These are phyloP conservation scores for Alfaro cultratus DNA, from an alignment of 2,797 vertebrate species.

Conservation along the genomic window DNA sequence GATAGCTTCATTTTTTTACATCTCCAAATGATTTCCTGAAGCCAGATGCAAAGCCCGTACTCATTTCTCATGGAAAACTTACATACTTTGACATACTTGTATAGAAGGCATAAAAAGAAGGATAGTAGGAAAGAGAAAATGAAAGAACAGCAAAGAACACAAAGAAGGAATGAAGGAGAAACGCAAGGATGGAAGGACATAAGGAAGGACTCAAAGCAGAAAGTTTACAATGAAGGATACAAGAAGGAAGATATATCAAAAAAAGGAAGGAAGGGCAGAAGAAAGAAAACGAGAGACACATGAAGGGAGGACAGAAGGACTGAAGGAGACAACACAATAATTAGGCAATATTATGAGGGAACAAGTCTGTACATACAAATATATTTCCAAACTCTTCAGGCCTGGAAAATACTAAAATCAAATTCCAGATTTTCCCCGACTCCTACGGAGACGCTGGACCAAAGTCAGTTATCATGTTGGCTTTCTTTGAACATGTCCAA, in stretches of 20 bases:
- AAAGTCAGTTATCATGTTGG: background rate
- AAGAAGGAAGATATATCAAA: background rate
- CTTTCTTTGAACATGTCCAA: background rate
- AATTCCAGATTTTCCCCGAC: background rate
- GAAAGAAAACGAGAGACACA: background rate
- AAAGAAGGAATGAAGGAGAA: background rate
- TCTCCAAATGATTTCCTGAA: constrained; percentile 33
- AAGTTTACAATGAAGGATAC: background rate
- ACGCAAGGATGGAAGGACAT: background rate
- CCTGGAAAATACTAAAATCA: background rate
- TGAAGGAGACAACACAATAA: background rate
- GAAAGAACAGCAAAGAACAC: background rate
- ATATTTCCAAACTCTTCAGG: background rate
- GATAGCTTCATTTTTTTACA: constrained; percentile 49
- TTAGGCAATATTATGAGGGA: background rate
- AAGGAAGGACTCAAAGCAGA: background rate
- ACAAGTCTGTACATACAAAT: background rate
- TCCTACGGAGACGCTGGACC: background rate
- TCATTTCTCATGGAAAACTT: background rate
- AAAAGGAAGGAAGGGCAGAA: background rate
- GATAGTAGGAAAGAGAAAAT: background rate
- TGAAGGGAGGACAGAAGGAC: background rate
- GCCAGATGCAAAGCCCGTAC: background rate
- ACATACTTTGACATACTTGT: background rate
- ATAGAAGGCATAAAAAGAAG: background rate